These are phyloP conservation scores for Phylloscopus trochiloides DNA, from an alignment of 2,113 vertebrate genomes.

Conservation along the genomic window DNA sequence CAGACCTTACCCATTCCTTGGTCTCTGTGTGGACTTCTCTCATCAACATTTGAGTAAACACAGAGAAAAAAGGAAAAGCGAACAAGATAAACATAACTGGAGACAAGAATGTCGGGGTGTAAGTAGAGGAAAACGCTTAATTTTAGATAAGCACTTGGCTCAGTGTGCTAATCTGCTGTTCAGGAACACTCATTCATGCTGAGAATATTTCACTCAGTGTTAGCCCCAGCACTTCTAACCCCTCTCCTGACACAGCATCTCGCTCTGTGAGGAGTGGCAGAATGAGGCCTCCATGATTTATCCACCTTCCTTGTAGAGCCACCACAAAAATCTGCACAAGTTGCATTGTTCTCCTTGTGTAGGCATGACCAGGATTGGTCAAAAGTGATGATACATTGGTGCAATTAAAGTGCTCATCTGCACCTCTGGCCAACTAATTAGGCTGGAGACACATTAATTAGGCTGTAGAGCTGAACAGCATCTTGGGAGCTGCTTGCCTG, in stretches of 20 bases:
- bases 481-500: neutral
- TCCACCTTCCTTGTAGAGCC: neutral
- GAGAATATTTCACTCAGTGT: neutral
- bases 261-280: neutral
- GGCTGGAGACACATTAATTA: neutral
- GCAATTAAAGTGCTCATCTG: constrained; percentile 19
- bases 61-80: neutral
- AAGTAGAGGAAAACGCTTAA: neutral
- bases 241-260: neutral
- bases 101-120: neutral
- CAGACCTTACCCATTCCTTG: neutral
- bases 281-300: constrained; percentile 29
- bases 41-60: neutral
- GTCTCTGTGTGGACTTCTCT: neutral
- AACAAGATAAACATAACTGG: neutral
- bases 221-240: fast-evolving
- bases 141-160: neutral
- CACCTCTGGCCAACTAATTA: constrained; percentile 36
- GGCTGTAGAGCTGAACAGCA: neutral
- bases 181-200: neutral
- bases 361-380: neutral
- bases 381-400: constrained; percentile 41
- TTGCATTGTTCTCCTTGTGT: neutral
- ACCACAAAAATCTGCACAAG: neutral
- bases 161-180: neutral